Evolutionary conservation across 2,888 invertebrate genomes (phyloP), one percentile per base, ranked within the genome.

Genomic region (Sabatieria punctata): DNA sequence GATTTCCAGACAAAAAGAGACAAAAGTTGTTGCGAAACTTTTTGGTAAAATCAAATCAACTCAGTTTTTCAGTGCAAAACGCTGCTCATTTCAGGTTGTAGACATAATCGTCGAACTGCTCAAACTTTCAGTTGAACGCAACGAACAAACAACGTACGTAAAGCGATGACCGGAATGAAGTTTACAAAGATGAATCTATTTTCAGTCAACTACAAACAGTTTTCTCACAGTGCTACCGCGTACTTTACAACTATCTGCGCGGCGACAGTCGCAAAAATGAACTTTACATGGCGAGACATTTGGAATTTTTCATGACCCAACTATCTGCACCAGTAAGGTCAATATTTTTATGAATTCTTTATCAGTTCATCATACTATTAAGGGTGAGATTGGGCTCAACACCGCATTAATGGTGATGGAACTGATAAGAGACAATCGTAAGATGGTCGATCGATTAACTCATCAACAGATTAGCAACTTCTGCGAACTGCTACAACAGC

Each of bases 271-370:
- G 65, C 21, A 66, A 66, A 52, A 66, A 66, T 54, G 66, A 66
- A 48, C 55, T 66, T 39, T 66, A 66, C 53, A 64, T 66, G 23
- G 66, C 65, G 27, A 64, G 65, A 47, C 62, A 66, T 52, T 63
- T 66, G 38, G 62, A 63, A 48, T 67, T 68, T 58, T 68, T 68
- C 55, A 64, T 67, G 53, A 64, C 63, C 3, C 67, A 68, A 51
- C 65, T n/a, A n/a, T n/a, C n/a, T n/a, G n/a, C n/a, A n/a, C n/a
- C n/a, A n/a, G n/a, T n/a, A n/a, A n/a, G n/a, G n/a, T 66, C 49
- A 61, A 61, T n/a, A 66, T 65, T 26, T 30, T 15, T 8, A 15
- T 30, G 15, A 30, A 8, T n/a, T n/a, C n/a, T n/a, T n/a, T n/a
- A n/a, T n/a, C n/a, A n/a, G n/a, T n/a, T n/a, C n/a, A n/a, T n/a